Evolutionary conservation across 2,888 invertebrate genomes (phyloP), one percentile per base, ranked within the genome.

Genomic region (Tinea semifulvella): DNA sequence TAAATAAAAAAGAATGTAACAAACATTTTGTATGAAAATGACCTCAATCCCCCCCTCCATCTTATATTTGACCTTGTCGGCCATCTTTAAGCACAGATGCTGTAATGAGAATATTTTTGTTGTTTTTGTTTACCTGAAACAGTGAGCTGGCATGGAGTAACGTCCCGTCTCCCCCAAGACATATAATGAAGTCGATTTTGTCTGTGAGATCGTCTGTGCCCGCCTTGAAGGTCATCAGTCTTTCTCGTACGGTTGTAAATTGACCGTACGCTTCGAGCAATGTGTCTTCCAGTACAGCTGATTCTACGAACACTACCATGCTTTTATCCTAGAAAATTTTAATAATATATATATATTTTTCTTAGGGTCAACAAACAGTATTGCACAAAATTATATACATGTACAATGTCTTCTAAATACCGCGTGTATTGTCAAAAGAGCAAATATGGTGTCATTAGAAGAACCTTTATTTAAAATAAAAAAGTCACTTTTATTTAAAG

Each of bases 131-230:
- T 46, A 79, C 81, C 68, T 81, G 93, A 63, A 98, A 98, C 38
- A 98, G 79, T 38, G 96, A 88, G 59, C 96, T 96, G 44, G 97
- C 98, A 64, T 98, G 96, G 8, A 98, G 76, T 13, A 98, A 79
- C 0, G 98, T 98, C n/a, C 98, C 98, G 68, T 98, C 98, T 8
- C 98, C 98, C 1, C 98, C 98, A 38, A 98, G 82, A 62, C 97
- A 97, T 48, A 98, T 91, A 57, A 98, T 96, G 65, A 98, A 96
- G 77, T 98, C 98, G 52, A 98, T 96, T 70, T 95, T 94, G 74
- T 96, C 96, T 10, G 96, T 96, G 47, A 98, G 85, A 73, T 96
- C 95, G 68, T 97, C 96, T 43, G 94, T 92, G 49, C 94, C 93
- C 56, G 96, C 95, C 49, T 89, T 85, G 66, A 89, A 89, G 2